Base-by-base conservation (phyloP, 2,113 vertebrate species). In the Amphiprion percula region DNA sequence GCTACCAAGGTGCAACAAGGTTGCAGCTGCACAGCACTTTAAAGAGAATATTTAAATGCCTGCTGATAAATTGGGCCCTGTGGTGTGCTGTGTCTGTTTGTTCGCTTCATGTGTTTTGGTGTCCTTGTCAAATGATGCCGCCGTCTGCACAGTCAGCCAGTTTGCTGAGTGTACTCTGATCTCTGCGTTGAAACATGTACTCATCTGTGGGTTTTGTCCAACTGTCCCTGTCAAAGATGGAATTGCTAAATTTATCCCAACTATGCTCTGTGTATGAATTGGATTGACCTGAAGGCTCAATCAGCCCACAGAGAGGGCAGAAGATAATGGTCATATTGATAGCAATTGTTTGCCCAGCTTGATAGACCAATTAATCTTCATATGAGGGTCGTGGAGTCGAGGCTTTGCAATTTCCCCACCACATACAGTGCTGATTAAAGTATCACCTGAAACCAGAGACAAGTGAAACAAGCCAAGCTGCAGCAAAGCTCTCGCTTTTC, bases 11-110 rank as follows among this genome's bases (percentile, higher is more conserved):
- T 68, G 62, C 86, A 77, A 68, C 83, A 70, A 78, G 85, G 74
- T 68, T 80, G 77, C 75, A 80, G 66, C 80, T 71, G 67, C 24
- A 72, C 67, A 77, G 67, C 72, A 65, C 79, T 89, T 84, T 78
- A 79, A 87, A 89, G 77, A 76, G 84, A 87, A 90, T 88, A 86
- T 89, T 83, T 74, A 92, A 82, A 90, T 76, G 46, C 52, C 15
- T 79, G 74, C 65, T 54, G 75, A 80, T 86, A 73, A 88, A 91
- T 84, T 77, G 76, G 73, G 80, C 70, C 82, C 83, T 74, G 62
- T 69, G 71, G 87, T 84, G 76, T 62, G 46, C 53, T 49, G 53
- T 56, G 68, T 72, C 63, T 81, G 79, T 79, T 76, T 84, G 79
- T 80, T 79, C 75, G 83, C 75, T 60, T 82, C 30, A 17, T 41